Conservation (phyloP, 1,140 invertebrate genomes). For the Aleiodes sp. region DNA sequence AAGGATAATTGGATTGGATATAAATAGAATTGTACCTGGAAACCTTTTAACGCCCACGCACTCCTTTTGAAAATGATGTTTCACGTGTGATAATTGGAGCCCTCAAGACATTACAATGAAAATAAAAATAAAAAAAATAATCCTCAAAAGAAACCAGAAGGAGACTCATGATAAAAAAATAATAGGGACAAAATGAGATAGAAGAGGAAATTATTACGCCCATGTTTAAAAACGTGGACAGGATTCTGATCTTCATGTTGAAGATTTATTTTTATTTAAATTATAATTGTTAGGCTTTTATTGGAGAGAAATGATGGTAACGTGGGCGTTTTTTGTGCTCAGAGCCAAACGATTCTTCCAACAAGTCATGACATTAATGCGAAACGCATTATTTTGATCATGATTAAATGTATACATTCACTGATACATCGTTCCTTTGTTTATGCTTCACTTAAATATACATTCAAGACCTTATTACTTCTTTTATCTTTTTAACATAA, state of each 20-base stretch:
- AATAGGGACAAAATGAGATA: not conserved
- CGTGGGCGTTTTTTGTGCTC: slow-evolving; percentile 8
- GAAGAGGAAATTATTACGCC: not conserved
- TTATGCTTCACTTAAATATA: not conserved
- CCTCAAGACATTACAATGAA: not conserved
- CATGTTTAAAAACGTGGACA: not conserved
- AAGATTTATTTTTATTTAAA: not conserved
- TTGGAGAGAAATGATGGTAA: slow-evolving; percentile 8
- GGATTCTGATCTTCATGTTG: not conserved
- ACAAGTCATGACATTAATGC: not conserved
- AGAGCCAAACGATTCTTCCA: not conserved
- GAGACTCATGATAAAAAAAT: not conserved
- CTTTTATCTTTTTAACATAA: too few relatives aligned
- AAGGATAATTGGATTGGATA: slow-evolving; percentile 1
- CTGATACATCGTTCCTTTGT: slow-evolving; percentile 8
- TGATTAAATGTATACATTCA: slow-evolving; percentile 11
- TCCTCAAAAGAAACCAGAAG: too few relatives aligned
- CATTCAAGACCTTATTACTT: not conserved
- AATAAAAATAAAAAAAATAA: too few relatives aligned
- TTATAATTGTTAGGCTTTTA: slow-evolving; percentile 6
- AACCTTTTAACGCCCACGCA: not conserved
- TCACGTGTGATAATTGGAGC: slow-evolving; percentile 16
- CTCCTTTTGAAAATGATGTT: not conserved
- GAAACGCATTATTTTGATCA: slow-evolving; percentile 15
- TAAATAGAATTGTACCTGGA: slow-evolving; percentile 10